Evolutionary conservation across 1,140 invertebrate genomes (phyloP).

Genomic region (Pseudobourletiella spinata): DNA sequence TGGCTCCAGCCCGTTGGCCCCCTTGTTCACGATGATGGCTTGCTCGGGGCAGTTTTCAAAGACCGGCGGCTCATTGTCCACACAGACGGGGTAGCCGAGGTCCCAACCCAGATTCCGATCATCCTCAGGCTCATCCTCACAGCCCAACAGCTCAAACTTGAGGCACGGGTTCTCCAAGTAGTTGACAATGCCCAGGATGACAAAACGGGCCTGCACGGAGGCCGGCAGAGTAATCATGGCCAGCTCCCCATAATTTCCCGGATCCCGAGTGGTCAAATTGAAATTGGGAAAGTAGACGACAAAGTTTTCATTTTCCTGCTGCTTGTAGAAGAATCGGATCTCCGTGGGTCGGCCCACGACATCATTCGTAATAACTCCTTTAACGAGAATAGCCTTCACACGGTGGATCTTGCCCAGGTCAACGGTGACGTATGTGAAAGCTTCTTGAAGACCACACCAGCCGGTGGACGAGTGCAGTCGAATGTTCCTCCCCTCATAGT

Average conservation of each 20-base stretch:
- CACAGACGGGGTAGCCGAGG: constrained; percentile 85
- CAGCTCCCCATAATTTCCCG: constrained; percentile 87
- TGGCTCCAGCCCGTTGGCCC: constrained; percentile 70
- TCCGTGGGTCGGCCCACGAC: constrained; percentile 89
- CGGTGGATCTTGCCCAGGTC: constrained; percentile 82
- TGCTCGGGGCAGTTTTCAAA: constrained; percentile 93
- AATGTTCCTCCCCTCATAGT: constrained; percentile 82
- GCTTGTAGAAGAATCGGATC: constrained; percentile 94
- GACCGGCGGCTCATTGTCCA: constrained; percentile 90
- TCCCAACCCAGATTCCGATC: constrained; percentile 84
- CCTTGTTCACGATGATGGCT: constrained; percentile 79
- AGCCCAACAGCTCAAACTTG: constrained; percentile 93
- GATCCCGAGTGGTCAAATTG: constrained; percentile 83
- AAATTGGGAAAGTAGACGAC: constrained; percentile 95
- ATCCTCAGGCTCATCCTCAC: constrained; percentile 64
- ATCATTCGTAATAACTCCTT: constrained; percentile 89
- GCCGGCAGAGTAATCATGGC: constrained; percentile 91
- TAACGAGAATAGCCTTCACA: constrained; percentile 83
- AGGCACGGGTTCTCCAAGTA: constrained; percentile 94
- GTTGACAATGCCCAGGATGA: constrained; percentile 85
- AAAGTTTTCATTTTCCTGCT: constrained; percentile 83
- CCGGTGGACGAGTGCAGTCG: constrained; percentile 87
- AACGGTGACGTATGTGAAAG: constrained; percentile 90
- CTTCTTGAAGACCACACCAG: constrained; percentile 89
- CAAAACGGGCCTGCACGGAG: constrained; percentile 83